Evolutionary conservation across 2,113 vertebrate genomes (phyloP), one percentile per base, ranked within the genome.

Genomic region (Sinocyclocheilus maitianheensis): DNA sequence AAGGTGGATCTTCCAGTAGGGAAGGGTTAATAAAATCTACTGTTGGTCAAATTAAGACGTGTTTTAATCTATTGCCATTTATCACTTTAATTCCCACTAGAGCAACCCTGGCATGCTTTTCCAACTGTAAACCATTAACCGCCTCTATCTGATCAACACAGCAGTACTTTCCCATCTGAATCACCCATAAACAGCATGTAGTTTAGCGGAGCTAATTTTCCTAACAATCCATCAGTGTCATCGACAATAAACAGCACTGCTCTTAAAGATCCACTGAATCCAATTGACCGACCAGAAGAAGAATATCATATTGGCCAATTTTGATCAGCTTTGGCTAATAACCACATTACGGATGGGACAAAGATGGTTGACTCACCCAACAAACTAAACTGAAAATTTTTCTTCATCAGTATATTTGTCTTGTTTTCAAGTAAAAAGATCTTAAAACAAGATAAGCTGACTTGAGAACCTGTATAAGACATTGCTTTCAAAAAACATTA

Each of bases 61-160:
- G 46, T 43, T 74, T 74, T 46, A 43, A 20, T 74, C 71, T 43
- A 74, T 46, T 43, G 8, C 1, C 71, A 74, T 74, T 74, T 12
- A 46, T 74, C 71, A 74, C 22, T 74, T 74, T 22, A 74, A 46
- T 74, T 74, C 71, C 71, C 12, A 9, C 11, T 77, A 77, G 43
- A 51, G n/a, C 48, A 76, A 76, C 12, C 43, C 74, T 51, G 46
- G 74, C 74, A 51, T 51, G 46, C 43, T 77, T 77, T 51, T 51
- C 43, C 74, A 77, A 53, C n/a, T 26, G 74, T 51, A 77, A 77
- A 26, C 40, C 74, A 77, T 77, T 77, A 51, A 77, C 22, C 0
- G n/a, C 46, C 12, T 51, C 74, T 77, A 77, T 77, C 74, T 77
- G 74, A 51, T 77, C 74, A 46, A 46, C 67, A 75, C 43, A 77